Conservation (phyloP, 2,888 invertebrate species). For the Drosophila dives region DNA sequence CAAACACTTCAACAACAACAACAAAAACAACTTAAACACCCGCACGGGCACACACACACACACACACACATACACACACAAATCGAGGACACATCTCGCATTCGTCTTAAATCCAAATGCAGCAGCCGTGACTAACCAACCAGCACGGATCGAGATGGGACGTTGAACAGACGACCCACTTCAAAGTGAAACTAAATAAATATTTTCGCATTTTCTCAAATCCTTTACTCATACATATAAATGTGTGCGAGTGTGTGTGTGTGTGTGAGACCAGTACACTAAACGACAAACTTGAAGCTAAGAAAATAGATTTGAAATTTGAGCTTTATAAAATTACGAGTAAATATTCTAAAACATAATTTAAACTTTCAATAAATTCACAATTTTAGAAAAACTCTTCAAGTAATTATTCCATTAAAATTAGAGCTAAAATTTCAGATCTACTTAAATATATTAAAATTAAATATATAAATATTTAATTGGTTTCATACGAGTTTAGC, state of each 20-base stretch:
- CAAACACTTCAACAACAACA: constrained; percentile 22
- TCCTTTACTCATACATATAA: constrained; percentile 22
- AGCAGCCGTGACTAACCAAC: constrained; percentile 41
- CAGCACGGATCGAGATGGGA: constrained; percentile 8
- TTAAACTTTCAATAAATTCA: neutral
- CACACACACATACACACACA: neutral
- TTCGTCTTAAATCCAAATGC: constrained; percentile 9
- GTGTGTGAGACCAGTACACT: constrained; percentile 16
- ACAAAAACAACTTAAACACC: constrained; percentile 20
- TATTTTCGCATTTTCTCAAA: constrained; percentile 60
- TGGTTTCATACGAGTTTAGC: neutral
- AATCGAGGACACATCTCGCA: constrained; percentile 2
- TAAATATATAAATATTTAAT: neutral
- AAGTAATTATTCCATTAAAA: neutral
- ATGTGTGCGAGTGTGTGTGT: neutral
- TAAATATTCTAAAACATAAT: neutral
- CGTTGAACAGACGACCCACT: constrained; percentile 51
- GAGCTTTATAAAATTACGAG: neutral
- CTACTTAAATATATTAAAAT: neutral
- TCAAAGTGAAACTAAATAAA: constrained; percentile 75
- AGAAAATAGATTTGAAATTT: neutral
- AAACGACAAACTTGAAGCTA: constrained; percentile 7
- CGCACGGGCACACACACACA: constrained; percentile 2
- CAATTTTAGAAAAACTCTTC: too few relatives aligned
- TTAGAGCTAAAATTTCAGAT: neutral